Base-by-base conservation (phyloP, 2,797 vertebrate genomes). In the Poecilia wingei region DNA sequence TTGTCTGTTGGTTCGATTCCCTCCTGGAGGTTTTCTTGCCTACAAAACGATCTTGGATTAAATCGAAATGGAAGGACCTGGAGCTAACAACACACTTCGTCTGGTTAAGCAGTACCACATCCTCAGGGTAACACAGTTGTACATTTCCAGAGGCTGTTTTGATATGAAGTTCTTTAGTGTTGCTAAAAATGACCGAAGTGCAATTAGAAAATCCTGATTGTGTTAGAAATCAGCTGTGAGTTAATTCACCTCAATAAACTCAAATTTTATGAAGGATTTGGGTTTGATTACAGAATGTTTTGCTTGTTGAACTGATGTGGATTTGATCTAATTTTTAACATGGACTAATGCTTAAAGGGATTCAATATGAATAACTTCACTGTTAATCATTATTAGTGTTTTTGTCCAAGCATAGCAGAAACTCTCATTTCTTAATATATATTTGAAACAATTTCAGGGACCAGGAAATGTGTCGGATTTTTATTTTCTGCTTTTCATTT, bases 171-270 rank as follows among this genome's bases (percentile, higher is more conserved):
- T 41, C 4, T 25, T 74, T 55, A 39, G 16, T n/a, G 33, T 14
- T 41, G 49, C 36, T 41, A 53, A 73, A 20, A 36, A 73, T 36
- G 88, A 91, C 89, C 87, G 10, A 94, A 94, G 93, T 94, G 93
- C 91, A 90, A 92, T 92, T 94, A 47, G 73, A 45, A 74, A 13
- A 69, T 69, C 39, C 36, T 69, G 39, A 64, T 45, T 51, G 13
- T 74, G 25, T 78, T 53, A 78, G 31, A 55, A 25, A 28, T 81
- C 2, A 39, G 75, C 25, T 33, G 9, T 74, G 66, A 33, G 71
- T 72, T 78, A 14, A 49, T 47, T 79, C 12, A 79, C n/a, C 3
- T 14, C 46, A 45, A 25, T 68, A 18, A 28, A 33, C 61, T 72
- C 16, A 31, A 72, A n/a, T 25, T 3, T 31, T 4, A 61, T 72